A percentile compares a stretch with the other conserved stretches of the same genome.
Evolutionary conservation across 2,888 invertebrate genomes (phyloP).

Genomic region (Alentia gelatinosa): DNA sequence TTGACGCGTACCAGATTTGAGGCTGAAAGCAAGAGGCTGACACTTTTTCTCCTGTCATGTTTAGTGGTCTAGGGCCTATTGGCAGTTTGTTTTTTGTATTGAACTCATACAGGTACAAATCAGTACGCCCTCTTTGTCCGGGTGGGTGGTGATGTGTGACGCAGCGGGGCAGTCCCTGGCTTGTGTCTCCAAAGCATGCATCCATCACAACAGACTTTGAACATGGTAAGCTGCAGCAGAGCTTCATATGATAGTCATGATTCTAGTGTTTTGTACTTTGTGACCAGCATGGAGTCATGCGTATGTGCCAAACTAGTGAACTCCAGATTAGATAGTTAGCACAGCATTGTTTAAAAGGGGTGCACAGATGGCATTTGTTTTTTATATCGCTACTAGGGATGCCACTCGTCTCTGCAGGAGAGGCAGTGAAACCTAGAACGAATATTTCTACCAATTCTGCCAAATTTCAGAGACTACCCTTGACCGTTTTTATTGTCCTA

Average conservation of each 20-base stretch:
- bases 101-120: background rate
- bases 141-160: no score
- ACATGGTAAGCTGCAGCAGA: background rate
- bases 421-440: background rate
- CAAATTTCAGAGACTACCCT: no score
- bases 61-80: background rate
- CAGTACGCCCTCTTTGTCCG: no score
- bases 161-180: no score
- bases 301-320: conserved; percentile 36
- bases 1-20: background rate
- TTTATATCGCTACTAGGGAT: background rate
- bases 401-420: background rate
- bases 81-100: background rate
- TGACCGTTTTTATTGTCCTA: no score
- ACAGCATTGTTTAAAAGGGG: background rate
- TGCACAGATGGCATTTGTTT: background rate
- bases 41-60: conserved; percentile 40
- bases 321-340: background rate
- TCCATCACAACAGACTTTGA: background rate
- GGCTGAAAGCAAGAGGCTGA: conserved; percentile 53
- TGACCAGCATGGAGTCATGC: conserved; percentile 20
- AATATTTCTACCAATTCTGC: no score
- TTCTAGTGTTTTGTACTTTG: conserved; percentile 29
- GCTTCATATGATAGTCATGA: background rate
- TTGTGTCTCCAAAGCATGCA: conserved; percentile 1